Evolutionary conservation across 1,140 invertebrate genomes (phyloP), one percentile per base, ranked within the genome.

Genomic region (Cotesia vestalis): DNA sequence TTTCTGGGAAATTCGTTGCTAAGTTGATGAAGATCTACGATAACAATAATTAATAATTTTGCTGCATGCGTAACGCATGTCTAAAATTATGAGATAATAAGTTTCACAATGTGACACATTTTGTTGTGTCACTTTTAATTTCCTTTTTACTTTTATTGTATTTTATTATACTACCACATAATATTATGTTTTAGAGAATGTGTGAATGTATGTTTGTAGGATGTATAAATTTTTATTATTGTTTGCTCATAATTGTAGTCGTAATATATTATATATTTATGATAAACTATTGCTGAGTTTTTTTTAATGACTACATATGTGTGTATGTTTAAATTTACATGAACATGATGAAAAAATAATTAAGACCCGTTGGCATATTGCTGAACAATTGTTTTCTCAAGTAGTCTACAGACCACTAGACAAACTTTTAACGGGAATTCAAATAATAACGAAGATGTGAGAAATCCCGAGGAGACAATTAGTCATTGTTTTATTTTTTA

Each of bases 301-400:
- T 46, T 46, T 46, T 46, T 46, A 9, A 9, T 46, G 6, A 53
- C 27, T 61, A 27, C 53, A 27, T 52, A 4, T 20, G 14, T 6
- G 64, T 12, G 34, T 12, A 53, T 46, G 5, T 57, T 2, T 57
- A 57, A 20, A 17, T 14, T 61, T 34, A 61, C 34, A 34, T 36
- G 12, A 71, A 61, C 34, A 34, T 36, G 34, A 71, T 17, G 55
- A 63, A 67, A 73, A 73, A 73, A 67, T 73, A 68, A 68, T 73
- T 73, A 67, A 60, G 62, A 62, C 66, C 59, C 64, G 60, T 71
- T 70, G 69, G 68, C 68, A 53, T 70, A 46, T 46, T 51, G 62
- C 46, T 74, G 73, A 61, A 74, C 73, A 71, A 74, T 74, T 74
- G 67, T 74, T 74, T 74, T 27, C 68, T 74, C 73, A 61, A 70